phyloP scores from a whole-genome alignment of 1,140 invertebrate species.

The Heliconius melpomene region DNA sequence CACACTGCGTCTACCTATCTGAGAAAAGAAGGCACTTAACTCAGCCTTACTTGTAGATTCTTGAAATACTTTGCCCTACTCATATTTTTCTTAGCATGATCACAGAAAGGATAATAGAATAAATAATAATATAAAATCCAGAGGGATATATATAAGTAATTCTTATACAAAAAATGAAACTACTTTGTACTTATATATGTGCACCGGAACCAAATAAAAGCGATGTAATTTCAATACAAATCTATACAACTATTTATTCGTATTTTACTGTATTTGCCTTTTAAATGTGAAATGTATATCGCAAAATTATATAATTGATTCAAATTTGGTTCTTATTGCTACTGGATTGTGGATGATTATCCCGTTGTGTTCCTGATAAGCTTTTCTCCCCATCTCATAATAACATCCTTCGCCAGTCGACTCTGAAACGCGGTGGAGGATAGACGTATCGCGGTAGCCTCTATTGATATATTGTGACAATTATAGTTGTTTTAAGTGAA shows the following conservation, averaged over 20 bases:
- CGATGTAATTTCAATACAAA: slow-evolving; percentile 13
- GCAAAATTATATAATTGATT: neutral
- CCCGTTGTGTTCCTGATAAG: slow-evolving; percentile 13
- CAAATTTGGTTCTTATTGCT: slow-evolving; percentile 25
- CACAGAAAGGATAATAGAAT: neutral
- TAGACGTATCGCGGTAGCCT: slow-evolving; percentile 29
- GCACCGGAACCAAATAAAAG: neutral
- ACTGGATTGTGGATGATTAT: slow-evolving; percentile 36
- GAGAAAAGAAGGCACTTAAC: neutral
- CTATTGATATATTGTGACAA: slow-evolving; percentile 18
- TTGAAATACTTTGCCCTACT: neutral
- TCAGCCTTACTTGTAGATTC: neutral
- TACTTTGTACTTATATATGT: neutral
- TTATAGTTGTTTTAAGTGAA: slow-evolving; percentile 29
- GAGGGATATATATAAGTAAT: neutral
- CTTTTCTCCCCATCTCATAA: slow-evolving; percentile 27
- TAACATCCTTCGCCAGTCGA: slow-evolving; percentile 44
- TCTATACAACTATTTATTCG: slow-evolving; percentile 21
- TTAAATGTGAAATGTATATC: slow-evolving; percentile 17
- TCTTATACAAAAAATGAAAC: neutral
- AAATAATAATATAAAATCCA: neutral
- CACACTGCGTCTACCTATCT: neutral
- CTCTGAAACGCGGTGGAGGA: slow-evolving; percentile 22
- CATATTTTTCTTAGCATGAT: neutral
- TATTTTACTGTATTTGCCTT: slow-evolving; percentile 14